phyloP scores from a whole-genome alignment of 2,113 vertebrate species.

The Phycodurus eques region DNA sequence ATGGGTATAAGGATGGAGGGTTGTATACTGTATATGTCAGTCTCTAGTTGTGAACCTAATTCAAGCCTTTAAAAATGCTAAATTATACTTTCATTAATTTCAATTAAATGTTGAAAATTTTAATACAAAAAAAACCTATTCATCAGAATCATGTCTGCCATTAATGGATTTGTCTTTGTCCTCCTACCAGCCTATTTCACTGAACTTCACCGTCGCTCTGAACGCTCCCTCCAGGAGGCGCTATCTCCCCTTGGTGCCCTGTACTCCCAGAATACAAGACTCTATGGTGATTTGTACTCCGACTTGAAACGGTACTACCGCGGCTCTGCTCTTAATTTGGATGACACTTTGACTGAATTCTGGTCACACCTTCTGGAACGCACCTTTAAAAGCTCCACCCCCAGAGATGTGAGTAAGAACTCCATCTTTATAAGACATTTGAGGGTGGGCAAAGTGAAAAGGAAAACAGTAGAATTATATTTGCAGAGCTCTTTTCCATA shows the following conservation, averaged over 20 bases:
- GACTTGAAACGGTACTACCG: conserved; percentile 88
- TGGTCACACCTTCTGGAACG: conserved; percentile 87
- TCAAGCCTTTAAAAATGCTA: no score
- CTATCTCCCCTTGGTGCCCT: conserved; percentile 76
- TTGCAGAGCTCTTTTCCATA: no score
- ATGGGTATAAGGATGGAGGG: no score
- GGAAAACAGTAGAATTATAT: not conserved
- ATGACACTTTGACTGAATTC: conserved; percentile 87
- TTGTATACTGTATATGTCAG: no score
- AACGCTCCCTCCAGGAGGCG: conserved; percentile 81
- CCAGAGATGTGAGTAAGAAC: conserved; percentile 56
- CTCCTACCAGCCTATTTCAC: conserved; percentile 82
- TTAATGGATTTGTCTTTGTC: not conserved
- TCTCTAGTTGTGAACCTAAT: no score
- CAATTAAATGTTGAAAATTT: not conserved
- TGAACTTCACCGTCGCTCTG: conserved; percentile 82
- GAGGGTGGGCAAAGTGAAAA: not conserved
- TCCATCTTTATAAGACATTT: not conserved
- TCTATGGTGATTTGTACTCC: conserved; percentile 81
- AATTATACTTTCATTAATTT: not conserved
- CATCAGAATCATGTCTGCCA: not conserved
- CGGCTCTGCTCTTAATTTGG: conserved; percentile 85
- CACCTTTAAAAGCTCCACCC: conserved; percentile 76
- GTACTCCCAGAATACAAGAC: conserved; percentile 77
- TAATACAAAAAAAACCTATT: not conserved